Evolutionary conservation across 2,888 invertebrate genomes (phyloP).

Genomic region (Zaprionus lineosus): DNA sequence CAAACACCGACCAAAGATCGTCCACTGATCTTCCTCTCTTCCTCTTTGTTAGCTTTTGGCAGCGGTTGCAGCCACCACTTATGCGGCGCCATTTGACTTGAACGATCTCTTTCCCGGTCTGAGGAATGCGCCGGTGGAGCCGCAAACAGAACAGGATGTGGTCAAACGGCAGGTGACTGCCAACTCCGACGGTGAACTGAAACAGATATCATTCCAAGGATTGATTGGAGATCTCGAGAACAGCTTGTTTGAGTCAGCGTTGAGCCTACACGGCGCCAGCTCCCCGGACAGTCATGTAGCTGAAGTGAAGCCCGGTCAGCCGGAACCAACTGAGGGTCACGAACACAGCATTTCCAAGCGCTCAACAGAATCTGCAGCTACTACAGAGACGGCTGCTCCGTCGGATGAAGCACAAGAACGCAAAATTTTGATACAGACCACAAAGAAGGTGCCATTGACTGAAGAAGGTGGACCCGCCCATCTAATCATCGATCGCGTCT

Average conservation of each 20-base stretch:
- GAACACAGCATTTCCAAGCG: constrained; percentile 52
- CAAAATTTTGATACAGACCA: constrained; percentile 66
- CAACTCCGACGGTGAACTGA: constrained; percentile 61
- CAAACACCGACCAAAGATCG: not conserved
- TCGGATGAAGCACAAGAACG: constrained; percentile 40
- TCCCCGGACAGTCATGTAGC: constrained; percentile 53
- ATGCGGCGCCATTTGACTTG: constrained; percentile 62
- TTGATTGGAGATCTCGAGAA: constrained; percentile 78
- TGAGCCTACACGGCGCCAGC: constrained; percentile 65
- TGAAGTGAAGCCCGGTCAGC: constrained; percentile 43
- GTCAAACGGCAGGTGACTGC: constrained; percentile 67
- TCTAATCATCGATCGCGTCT: constrained; percentile 79
- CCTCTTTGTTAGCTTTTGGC: constrained; percentile 48
- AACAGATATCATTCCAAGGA: constrained; percentile 75
- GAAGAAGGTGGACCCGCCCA: constrained; percentile 67
- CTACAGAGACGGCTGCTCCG: not conserved
- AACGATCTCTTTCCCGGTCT: constrained; percentile 56
- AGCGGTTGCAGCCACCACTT: constrained; percentile 23
- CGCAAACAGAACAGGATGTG: constrained; percentile 43
- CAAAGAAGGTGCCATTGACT: constrained; percentile 62
- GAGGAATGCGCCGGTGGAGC: constrained; percentile 28
- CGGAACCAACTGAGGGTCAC: constrained; percentile 1
- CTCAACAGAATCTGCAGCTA: constrained; percentile 30
- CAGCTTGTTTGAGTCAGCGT: constrained; percentile 74
- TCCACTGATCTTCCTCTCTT: not conserved